A percentile compares a stretch with the other conserved stretches of the same genome.
Conservation (phyloP, 2,797 vertebrate genomes). For the Smutsia gigantea region DNA sequence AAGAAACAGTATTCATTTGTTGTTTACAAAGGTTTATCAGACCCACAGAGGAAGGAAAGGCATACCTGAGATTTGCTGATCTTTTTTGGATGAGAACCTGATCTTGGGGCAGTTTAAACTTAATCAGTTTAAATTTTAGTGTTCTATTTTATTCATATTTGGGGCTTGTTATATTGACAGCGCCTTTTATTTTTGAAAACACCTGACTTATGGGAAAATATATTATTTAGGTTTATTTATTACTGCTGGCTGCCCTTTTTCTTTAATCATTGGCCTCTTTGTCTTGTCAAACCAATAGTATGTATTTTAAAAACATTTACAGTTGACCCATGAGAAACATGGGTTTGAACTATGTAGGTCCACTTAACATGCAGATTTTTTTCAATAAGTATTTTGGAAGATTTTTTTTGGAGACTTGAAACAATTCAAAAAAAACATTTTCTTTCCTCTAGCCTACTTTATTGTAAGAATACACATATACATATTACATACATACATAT, state of each 20-base stretch:
- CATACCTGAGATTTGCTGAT: not conserved
- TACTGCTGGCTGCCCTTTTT: not conserved
- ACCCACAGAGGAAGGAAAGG: not conserved
- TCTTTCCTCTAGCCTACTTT: too few relatives aligned
- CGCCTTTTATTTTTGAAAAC: not conserved
- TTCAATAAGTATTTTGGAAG: too few relatives aligned
- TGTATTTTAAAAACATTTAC: too few relatives aligned
- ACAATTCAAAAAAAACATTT: too few relatives aligned
- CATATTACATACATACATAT: too few relatives aligned
- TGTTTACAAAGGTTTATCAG: not conserved
- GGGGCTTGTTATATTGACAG: not conserved
- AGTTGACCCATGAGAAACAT: too few relatives aligned
- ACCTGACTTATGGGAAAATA: not conserved
- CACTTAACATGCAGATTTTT: too few relatives aligned
- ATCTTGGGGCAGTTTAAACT: not conserved
- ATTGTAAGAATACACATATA: too few relatives aligned
- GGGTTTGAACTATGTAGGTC: too few relatives aligned
- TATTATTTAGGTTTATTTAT: not conserved
- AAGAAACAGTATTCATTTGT: not conserved
- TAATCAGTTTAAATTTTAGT: not conserved
- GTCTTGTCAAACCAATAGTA: not conserved
- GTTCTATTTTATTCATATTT: not conserved
- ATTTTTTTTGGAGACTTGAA: too few relatives aligned
- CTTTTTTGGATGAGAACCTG: not conserved
- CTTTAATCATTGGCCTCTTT: not conserved